phyloP scores from a whole-genome alignment of 2,113 vertebrate genomes.

The Cephalopterus ornatus region DNA sequence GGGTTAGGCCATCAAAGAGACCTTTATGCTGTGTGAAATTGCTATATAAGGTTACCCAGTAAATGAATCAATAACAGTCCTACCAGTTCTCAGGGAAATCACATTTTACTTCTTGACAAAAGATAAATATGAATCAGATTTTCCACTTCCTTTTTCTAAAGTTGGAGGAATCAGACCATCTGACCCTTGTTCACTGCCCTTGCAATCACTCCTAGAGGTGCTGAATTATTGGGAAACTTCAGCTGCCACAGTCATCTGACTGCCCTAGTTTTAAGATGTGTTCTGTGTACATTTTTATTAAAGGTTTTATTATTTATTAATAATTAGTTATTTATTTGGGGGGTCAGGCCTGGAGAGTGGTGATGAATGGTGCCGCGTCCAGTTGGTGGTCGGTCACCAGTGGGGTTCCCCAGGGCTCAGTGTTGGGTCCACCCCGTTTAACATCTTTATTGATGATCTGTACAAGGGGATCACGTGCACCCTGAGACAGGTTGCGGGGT shows the following conservation, averaged over 20 bases:
- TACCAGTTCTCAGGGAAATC: background rate
- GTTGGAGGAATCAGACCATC: background rate
- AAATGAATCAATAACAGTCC: background rate
- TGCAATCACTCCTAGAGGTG: background rate
- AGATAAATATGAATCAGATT: background rate
- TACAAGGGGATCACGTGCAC: fast-evolving
- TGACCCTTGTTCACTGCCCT: background rate
- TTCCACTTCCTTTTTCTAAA: background rate
- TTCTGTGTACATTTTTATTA: background rate
- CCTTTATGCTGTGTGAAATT: background rate
- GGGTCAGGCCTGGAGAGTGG: background rate
- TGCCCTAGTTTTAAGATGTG: background rate
- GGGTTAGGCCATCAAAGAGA: background rate
- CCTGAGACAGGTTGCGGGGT: fast-evolving
- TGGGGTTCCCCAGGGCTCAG: background rate
- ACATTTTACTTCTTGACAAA: background rate
- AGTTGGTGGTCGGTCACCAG: background rate
- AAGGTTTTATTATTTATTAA: background rate
- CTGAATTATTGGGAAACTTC: background rate
- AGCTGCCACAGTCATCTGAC: background rate
- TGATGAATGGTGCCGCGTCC: background rate
- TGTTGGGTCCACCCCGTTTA: background rate
- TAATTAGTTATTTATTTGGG: background rate
- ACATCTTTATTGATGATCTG: background rate
- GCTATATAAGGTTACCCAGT: background rate